Conservation (phyloP, 2,797 vertebrate species). For the Alexandromys oeconomus region DNA sequence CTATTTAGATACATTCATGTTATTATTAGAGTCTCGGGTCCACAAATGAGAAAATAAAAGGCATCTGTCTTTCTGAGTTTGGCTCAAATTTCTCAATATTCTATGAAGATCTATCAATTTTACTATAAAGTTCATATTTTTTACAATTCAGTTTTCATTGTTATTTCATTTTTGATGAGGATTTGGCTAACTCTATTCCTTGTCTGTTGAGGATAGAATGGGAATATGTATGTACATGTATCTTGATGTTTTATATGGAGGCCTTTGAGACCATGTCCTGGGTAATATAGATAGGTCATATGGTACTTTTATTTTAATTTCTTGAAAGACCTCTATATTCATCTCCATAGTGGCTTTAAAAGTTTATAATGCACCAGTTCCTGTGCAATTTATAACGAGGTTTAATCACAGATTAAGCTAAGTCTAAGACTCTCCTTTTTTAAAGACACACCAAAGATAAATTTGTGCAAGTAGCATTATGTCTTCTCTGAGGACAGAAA, state of each 20-base stretch:
- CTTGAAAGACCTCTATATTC: neutral
- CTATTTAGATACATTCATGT: neutral
- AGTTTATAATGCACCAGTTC: neutral
- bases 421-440: neutral
- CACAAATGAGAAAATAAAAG: neutral
- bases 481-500: constrained; percentile 60
- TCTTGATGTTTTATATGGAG: too few relatives aligned
- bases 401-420: constrained; percentile 40
- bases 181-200: neutral
- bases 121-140: neutral
- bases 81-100: neutral
- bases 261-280: neutral
- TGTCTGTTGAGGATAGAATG: neutral
- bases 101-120: neutral
- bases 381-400: constrained; percentile 21
- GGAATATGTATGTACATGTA: neutral
- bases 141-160: neutral
- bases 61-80: neutral
- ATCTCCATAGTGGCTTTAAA: neutral
- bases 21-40: neutral
- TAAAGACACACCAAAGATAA: neutral
- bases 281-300: neutral
- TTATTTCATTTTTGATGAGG: neutral
- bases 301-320: neutral
- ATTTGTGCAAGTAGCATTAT: constrained; percentile 45